These are phyloP conservation scores for Caenorhabditis tropicalis DNA, from an alignment of 1,140 invertebrate genomes.

Conservation along the genomic window DNA sequence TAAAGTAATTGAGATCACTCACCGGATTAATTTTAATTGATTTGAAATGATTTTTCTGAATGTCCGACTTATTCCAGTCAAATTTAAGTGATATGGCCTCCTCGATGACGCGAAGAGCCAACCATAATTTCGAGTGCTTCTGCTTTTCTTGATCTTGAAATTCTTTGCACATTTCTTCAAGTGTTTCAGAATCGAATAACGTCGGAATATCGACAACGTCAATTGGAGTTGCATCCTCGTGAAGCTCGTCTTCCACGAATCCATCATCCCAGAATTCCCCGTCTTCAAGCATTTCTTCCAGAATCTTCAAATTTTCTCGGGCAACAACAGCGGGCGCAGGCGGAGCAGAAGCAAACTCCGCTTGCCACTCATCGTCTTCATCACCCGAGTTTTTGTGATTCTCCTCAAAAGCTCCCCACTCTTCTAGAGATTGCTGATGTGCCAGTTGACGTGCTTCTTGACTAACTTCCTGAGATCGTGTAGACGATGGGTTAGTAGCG, in stretches of 20 bases:
- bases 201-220: not conserved
- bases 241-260: not conserved
- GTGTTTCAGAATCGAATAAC: not conserved
- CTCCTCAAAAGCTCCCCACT: constrained; percentile 14
- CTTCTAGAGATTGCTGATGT: constrained; percentile 19
- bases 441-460: not conserved
- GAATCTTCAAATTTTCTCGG: not conserved
- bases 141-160: not conserved
- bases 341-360: not conserved
- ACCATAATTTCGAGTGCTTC: not conserved
- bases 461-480: constrained; percentile 3
- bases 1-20: not conserved
- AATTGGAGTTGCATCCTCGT: not conserved
- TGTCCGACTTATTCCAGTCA: constrained; percentile 9
- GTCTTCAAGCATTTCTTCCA: constrained; percentile 13
- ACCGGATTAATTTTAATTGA: constrained; percentile 8
- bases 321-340: not conserved
- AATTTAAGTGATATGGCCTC: constrained; percentile 31
- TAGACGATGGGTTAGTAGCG: not conserved
- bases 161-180: not conserved
- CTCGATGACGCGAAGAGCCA: not conserved
- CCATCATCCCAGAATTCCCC: not conserved
- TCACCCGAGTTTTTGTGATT: no score
- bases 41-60: not conserved
- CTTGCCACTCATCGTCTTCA: constrained; percentile 1